Conservation (phyloP, 2,888 invertebrate genomes). For the Zygothrica quintamaculata region DNA sequence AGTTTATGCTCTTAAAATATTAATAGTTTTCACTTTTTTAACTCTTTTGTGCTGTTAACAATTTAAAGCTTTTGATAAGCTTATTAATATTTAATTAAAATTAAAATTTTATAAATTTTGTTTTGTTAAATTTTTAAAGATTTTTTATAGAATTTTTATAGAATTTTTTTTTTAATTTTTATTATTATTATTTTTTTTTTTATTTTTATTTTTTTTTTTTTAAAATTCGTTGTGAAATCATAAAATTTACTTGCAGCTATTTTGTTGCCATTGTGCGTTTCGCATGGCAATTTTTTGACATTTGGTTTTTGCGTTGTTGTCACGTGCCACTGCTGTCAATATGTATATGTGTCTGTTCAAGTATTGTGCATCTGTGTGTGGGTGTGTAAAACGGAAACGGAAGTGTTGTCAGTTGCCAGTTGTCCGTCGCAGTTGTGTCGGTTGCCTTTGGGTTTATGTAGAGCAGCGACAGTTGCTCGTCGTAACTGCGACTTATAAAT, state of each 20-base stretch:
- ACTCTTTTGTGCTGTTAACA: too few species aligned
- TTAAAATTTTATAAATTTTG: not conserved
- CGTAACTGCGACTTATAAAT: conserved; percentile 59
- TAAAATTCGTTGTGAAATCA: conserved; percentile 5
- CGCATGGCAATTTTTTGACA: too few species aligned
- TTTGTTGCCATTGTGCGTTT: conserved; percentile 35
- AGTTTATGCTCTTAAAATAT: too few species aligned
- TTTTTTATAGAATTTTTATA: not conserved
- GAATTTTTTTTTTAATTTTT: not conserved
- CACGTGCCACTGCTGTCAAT: conserved; percentile 40
- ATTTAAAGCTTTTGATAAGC: too few species aligned
- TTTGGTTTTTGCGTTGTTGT: conserved; percentile 28
- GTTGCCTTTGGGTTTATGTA: not conserved
- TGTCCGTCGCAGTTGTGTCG: conserved; percentile 46
- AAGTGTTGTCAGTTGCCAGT: conserved; percentile 51
- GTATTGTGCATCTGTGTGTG: too few species aligned
- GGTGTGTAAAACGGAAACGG: conserved; percentile 55
- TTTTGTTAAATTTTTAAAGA: not conserved
- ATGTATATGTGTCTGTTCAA: too few species aligned
- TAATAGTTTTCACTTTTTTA: too few species aligned
- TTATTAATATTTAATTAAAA: not conserved
- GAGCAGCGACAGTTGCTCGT: conserved; percentile 31
- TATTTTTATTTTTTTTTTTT: not conserved
- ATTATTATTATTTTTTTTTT: not conserved
- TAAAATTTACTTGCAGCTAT: conserved; percentile 1